A percentile compares a stretch with the other conserved stretches of the same genome.
These are phyloP conservation scores for Cyphomyrus plagiostoma DNA, from an alignment of 2,113 vertebrate species.

Conservation along the genomic window DNA sequence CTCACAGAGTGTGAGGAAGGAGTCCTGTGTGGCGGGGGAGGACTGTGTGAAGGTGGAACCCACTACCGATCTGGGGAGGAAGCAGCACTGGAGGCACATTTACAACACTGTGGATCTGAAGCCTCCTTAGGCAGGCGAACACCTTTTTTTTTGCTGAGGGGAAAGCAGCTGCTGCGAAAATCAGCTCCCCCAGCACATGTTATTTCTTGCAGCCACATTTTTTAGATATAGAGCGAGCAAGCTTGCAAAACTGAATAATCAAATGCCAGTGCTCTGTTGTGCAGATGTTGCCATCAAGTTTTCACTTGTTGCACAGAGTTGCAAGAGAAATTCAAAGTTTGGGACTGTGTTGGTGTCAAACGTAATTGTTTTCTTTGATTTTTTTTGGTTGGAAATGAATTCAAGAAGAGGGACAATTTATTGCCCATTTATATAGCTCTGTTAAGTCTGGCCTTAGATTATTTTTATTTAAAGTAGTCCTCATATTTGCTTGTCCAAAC, in stretches of 20 bases:
- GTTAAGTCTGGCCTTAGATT: not conserved
- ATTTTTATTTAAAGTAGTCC: not conserved
- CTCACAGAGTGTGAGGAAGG: not conserved
- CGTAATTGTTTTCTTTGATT: not conserved
- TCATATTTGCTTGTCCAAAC: not conserved
- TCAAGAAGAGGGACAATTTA: not conserved
- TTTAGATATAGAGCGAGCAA: not conserved
- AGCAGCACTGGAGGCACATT: conserved; percentile 27
- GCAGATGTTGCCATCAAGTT: not conserved
- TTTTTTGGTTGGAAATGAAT: not conserved
- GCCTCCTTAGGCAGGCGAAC: conserved; percentile 15
- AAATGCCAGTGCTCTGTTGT: not conserved
- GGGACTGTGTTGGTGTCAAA: not conserved
- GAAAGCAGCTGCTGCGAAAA: conserved; percentile 37
- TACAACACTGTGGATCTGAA: not conserved
- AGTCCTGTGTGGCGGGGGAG: not conserved
- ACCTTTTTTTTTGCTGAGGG: conserved; percentile 20
- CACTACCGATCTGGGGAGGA: conserved; percentile 32
- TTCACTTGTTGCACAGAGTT: not conserved
- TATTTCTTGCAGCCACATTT: conserved; percentile 26
- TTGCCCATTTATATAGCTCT: not conserved
- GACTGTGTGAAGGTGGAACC: conserved; percentile 31
- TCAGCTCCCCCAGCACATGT: conserved; percentile 13
- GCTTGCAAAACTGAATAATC: not conserved
- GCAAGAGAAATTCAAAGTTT: not conserved